A percentile compares a stretch with the other conserved stretches of the same genome.
phyloP scores from a whole-genome alignment of 2,113 vertebrate genomes.

The Sarotherodon lohbergeri region DNA sequence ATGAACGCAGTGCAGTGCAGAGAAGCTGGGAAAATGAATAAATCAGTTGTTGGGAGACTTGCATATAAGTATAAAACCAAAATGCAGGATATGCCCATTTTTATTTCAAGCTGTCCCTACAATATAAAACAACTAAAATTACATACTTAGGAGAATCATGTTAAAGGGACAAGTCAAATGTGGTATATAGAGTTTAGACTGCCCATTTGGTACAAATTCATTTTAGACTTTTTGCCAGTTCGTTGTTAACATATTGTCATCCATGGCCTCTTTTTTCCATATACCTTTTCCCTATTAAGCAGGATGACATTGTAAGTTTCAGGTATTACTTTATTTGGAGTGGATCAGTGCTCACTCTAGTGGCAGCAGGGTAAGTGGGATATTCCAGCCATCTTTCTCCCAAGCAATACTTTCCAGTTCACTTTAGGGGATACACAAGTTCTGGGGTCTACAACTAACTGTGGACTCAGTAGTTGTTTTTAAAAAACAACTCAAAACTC shows the following conservation, averaged over 20 bases:
- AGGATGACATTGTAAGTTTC: background rate
- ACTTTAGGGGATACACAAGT: background rate
- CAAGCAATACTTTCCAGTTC: background rate
- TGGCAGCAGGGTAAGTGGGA: background rate
- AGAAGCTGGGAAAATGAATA: background rate
- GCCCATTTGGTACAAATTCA: background rate
- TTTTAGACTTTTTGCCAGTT: background rate
- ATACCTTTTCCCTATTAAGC: background rate
- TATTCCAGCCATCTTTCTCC: background rate
- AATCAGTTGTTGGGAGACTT: background rate
- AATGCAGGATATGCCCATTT: background rate
- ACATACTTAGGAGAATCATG: background rate
- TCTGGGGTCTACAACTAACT: background rate
- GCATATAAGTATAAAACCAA: background rate
- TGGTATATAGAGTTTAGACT: background rate
- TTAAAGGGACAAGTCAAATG: background rate
- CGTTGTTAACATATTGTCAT: background rate
- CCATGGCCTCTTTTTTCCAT: background rate
- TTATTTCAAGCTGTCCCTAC: background rate
- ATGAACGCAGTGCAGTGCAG: background rate
- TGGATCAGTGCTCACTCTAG: background rate
- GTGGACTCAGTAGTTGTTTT: too few species aligned
- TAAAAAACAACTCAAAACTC: too few species aligned
- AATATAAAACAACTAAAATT: background rate
- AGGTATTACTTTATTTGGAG: background rate